Base-by-base conservation (phyloP, 1,140 invertebrate species). In the Anadara kagoshimensis region DNA sequence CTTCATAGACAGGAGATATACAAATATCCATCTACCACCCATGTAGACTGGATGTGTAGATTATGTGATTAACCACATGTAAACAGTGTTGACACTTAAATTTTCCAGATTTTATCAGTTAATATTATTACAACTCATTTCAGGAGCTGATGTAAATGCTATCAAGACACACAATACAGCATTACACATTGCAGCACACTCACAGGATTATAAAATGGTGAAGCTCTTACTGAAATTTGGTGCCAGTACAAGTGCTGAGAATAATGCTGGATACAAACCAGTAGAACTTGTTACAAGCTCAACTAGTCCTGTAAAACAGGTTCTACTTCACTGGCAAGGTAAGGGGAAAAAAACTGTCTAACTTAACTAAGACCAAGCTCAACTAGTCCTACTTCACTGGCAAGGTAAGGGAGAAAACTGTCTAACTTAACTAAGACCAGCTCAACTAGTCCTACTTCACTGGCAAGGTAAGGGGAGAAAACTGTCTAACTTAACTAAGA, bases 91-190 rank as follows among this genome's bases (percentile, higher is more conserved):
- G 5, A 57, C 63, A n/a, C 62, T 71, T 8, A 36, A 73, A 14
- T n/a, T 57, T 18, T 12, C 24, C 47, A 36, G 7, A 29, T 61
- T 47, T 11, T 16, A 18, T 14, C n/a, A 22, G 65, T 12, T 49
- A 57, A 44, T 45, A 22, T n/a, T 68, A 59, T 54, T n/a, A n/a
- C n/a, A n/a, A n/a, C 16, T 69, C 59, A 14, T 54, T 47, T 54
- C 47, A 79, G 85, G 87, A 43, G 86, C 87, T 24, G 70, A 78
- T 58, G 84, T 88, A 11, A 88, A 88, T 72, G 76, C 80, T 41
- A 73, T 79, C 12, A 86, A 87, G 59, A 87, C 83, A 14, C 83
- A 86, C 68, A 76, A 84, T 57, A 86, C 85, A 29, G 72, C 87
- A 8, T 69, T 89, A 10, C 87, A 89, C 74, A 69, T 81, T 49